phyloP scores from a whole-genome alignment of 2,113 vertebrate genomes.

The Felis chaus region DNA sequence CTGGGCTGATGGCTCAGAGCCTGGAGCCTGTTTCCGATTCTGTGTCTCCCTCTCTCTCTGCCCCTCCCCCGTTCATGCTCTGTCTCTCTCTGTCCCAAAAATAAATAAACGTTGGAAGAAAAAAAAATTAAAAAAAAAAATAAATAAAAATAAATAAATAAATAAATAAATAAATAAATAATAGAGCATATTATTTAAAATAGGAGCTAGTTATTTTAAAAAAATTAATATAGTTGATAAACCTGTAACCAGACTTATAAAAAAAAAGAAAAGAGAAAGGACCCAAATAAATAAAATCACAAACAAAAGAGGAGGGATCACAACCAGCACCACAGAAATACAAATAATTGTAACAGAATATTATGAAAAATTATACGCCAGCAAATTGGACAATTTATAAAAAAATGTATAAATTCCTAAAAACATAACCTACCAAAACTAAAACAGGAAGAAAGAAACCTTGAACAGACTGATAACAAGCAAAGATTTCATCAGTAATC shows the following conservation, averaged over 20 bases:
- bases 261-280: neutral
- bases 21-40: too few species aligned
- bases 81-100: too few species aligned
- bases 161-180: neutral
- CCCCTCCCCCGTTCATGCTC: too few species aligned
- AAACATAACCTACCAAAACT: neutral
- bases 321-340: neutral
- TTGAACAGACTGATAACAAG: neutral
- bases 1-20: too few species aligned
- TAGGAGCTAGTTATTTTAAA: neutral
- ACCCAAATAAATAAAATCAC: neutral
- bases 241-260: neutral
- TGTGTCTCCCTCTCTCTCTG: too few species aligned
- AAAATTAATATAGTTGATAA: neutral
- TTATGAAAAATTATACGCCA: neutral
- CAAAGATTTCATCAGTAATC: neutral
- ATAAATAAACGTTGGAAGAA: too few species aligned
- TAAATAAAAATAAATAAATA: too few species aligned
- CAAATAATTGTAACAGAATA: neutral
- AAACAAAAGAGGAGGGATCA: neutral
- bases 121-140: too few species aligned
- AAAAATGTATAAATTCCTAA: neutral
- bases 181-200: neutral
- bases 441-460: neutral
- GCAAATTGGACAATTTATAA: neutral